phyloP scores from a whole-genome alignment of 2,888 invertebrate species.

The Ichneumoninae sp. region DNA sequence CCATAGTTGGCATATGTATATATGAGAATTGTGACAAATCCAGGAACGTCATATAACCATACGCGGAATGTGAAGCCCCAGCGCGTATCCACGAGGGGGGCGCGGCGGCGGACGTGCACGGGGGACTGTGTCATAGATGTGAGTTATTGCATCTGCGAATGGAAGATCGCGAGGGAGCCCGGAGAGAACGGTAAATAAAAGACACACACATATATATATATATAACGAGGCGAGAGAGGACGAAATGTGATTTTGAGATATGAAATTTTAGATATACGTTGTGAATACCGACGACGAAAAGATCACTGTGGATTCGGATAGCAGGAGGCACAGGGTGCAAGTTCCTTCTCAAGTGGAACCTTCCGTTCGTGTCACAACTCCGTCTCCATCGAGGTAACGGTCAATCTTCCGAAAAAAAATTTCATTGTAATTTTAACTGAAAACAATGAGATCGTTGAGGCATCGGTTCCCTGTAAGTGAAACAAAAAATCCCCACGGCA shows the following conservation, averaged over 20 bases:
- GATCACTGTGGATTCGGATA: background rate
- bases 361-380: background rate
- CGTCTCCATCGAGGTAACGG: too few species aligned
- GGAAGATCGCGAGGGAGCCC: slow-evolving; percentile 19
- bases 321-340: background rate
- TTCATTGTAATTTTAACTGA: too few species aligned
- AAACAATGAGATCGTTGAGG: too few species aligned
- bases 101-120: slow-evolving; percentile 26
- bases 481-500: too few species aligned
- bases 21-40: slow-evolving; percentile 41
- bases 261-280: slow-evolving; percentile 43
- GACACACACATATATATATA: slow-evolving; percentile 20
- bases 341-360: background rate
- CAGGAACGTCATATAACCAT: slow-evolving; percentile 15
- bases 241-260: slow-evolving; percentile 38
- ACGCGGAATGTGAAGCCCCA: slow-evolving; percentile 34
- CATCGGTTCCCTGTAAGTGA: too few species aligned
- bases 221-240: slow-evolving; percentile 9
- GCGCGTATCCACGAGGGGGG: background rate
- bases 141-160: slow-evolving; percentile 55
- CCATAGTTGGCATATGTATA: background rate
- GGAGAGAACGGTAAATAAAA: slow-evolving; percentile 40
- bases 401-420: too few species aligned
- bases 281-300: slow-evolving; percentile 38
- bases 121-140: slow-evolving; percentile 42